Conservation (phyloP, 2,888 invertebrate genomes). For the Pseudococcus jackbeardsleyi region DNA sequence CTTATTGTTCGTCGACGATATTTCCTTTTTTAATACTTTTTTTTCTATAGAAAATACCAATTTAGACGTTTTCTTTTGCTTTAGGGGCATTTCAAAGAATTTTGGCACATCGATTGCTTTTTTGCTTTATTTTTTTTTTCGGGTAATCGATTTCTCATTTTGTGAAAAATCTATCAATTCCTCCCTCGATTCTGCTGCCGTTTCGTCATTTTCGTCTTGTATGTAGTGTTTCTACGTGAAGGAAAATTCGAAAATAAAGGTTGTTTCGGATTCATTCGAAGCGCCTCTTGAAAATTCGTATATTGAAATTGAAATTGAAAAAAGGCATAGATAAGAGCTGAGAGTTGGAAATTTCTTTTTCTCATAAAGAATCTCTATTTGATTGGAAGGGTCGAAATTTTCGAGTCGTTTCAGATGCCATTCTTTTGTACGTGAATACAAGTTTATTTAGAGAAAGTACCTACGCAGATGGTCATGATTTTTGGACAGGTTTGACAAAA, state of each 20-base stretch:
- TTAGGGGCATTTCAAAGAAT: neutral
- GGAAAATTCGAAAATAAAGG: neutral
- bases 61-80: neutral
- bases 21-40: neutral
- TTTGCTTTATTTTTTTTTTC: neutral
- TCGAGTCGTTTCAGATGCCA: neutral
- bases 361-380: neutral
- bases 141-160: neutral
- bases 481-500: neutral
- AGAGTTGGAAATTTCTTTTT: neutral
- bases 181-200: neutral
- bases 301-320: neutral
- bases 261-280: neutral
- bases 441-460: neutral
- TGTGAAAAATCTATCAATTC: neutral
- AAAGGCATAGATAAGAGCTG: neutral
- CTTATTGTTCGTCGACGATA: slow-evolving; percentile 5
- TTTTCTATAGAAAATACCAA: neutral
- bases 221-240: neutral
- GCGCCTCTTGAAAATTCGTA: neutral
- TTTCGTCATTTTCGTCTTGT: neutral
- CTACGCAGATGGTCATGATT: neutral
- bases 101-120: neutral
- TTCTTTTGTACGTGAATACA: neutral
- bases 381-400: neutral